phyloP scores from a whole-genome alignment of 2,888 invertebrate genomes.

The Adelphocoris suturalis region DNA sequence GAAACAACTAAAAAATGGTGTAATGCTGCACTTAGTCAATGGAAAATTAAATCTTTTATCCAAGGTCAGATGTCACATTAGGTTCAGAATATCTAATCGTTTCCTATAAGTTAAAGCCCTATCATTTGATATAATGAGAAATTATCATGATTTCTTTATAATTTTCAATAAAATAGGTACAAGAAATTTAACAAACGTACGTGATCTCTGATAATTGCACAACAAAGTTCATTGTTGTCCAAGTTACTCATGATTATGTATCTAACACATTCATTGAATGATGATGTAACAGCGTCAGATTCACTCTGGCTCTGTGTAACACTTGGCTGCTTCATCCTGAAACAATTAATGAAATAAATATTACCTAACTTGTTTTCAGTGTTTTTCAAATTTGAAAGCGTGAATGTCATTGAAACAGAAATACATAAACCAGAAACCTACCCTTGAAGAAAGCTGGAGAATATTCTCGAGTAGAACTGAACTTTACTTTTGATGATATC shows the following conservation, averaged over 20 bases:
- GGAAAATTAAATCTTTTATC: no score
- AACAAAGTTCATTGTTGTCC: constrained; percentile 77
- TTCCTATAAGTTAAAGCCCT: no score
- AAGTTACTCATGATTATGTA: constrained; percentile 82
- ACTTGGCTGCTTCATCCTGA: constrained; percentile 82
- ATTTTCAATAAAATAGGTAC: no score
- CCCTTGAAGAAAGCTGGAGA: constrained; percentile 85
- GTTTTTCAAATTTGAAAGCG: no score
- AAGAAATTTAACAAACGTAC: background rate
- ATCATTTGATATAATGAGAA: no score
- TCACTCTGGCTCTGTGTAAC: constrained; percentile 85
- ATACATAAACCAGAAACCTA: constrained; percentile 78
- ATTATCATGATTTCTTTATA: no score
- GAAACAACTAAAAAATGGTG: no score
- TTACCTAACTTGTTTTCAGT: no score
- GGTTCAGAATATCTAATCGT: no score
- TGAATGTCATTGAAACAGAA: no score
- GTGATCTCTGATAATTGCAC: constrained; percentile 54
- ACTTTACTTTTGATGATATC: constrained; percentile 79
- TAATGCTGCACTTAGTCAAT: no score
- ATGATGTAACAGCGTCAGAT: constrained; percentile 83
- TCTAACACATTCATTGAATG: constrained; percentile 88
- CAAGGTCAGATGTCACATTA: no score
- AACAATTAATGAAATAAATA: background rate
- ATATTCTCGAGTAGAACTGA: constrained; percentile 84